These are phyloP conservation scores for Trileptium ribeirensis DNA, from an alignment of 2,888 invertebrate species.

Conservation along the genomic window DNA sequence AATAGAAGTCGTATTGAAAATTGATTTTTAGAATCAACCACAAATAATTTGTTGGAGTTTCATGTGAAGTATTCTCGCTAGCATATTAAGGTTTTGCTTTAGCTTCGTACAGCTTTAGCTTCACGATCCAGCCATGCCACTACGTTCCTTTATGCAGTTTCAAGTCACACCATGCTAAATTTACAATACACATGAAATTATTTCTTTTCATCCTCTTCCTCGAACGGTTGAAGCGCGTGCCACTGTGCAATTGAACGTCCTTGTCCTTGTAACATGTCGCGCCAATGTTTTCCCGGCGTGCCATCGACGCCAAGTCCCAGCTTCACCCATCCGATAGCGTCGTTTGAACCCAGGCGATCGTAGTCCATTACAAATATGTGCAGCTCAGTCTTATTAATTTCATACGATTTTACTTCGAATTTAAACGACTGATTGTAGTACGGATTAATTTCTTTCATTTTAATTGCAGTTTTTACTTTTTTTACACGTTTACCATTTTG, in stretches of 20 bases:
- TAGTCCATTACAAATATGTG: constrained; percentile 98
- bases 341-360: constrained; percentile 98
- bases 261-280: constrained; percentile 98
- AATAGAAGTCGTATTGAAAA: too few species aligned
- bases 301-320: constrained; percentile 56
- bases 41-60: too few species aligned
- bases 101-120: too few species aligned
- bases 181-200: too few species aligned
- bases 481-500: constrained; percentile 98
- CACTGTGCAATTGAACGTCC: constrained; percentile 97
- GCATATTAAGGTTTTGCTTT: too few species aligned
- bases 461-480: constrained; percentile 99
- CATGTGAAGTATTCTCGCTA: too few species aligned
- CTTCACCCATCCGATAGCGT: constrained; percentile 75
- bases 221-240: constrained; percentile 97
- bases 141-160: too few species aligned
- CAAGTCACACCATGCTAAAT: too few species aligned
- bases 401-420: constrained; percentile 99
- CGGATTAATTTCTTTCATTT: constrained; percentile 99
- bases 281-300: constrained; percentile 96
- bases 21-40: too few species aligned
- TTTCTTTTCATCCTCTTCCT: constrained; percentile 59
- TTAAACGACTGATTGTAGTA: constrained; percentile 99
- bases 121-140: too few species aligned
- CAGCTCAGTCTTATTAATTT: constrained; percentile 67